Evolutionary conservation across 2,797 vertebrate species (phyloP), one percentile per base, ranked within the genome.

Genomic region (Podarcis lilfordi): DNA sequence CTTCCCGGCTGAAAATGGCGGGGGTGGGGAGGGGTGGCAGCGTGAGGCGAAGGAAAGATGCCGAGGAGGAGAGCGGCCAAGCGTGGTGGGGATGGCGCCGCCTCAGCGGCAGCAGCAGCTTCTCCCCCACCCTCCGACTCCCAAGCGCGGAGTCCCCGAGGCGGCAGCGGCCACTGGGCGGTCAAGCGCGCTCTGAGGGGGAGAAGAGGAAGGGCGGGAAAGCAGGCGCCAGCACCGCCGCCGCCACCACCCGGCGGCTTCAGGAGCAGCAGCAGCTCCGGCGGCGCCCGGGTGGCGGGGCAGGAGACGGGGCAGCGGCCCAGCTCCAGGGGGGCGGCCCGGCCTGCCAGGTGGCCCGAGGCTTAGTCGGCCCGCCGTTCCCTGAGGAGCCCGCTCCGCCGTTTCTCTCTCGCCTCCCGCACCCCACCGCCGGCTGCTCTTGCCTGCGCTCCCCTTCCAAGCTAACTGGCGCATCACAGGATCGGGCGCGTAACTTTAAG

Each of bases 1-100:
- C 90, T 91, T 79, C 80, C 74, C 59, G 87, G 77, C 27, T 68
- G 92, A 90, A 92, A 88, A 92, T 90, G 90, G 92, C 89, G 91
- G 15, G 87, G 74, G 59, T 1, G 1, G 9, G 45, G 25, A 76
- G 89, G 88, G 86, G 86, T 90, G 89, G 91, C 29, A 88, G 50
- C 50, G 94, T 91, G n/a, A 35, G 21, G 10, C 40, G 91, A 91
- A 91, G 92, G 91, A 94, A 94, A 91, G 91, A 91, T 90, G 93
- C 91, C 2, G 91, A 92, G 88, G 89, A 8, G 50, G 78, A 81
- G 80, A 82, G 3, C 74, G 19, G 81, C 91, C 88, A 83, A 87
- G 88, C 32, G 61, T 88, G 91, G 91, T 78, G 84, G 82, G 21
- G 91, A 76, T 43, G 87, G 85, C 29, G 92, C 72, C 91, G 89